A percentile compares a stretch with the other conserved stretches of the same genome.
Conservation (phyloP, 2,888 invertebrate genomes). For the Hartigia nigra region DNA sequence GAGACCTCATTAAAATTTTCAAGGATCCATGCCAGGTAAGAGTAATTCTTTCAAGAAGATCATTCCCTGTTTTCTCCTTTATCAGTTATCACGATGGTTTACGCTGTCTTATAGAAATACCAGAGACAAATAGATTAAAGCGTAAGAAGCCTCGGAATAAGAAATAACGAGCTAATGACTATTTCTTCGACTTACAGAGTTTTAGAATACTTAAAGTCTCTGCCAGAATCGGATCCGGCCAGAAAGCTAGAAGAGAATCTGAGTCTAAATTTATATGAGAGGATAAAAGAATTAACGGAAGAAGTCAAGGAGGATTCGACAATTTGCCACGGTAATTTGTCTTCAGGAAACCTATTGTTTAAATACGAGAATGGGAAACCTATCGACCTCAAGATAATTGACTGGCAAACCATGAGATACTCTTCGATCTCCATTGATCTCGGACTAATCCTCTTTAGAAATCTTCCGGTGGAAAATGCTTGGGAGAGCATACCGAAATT, state of each 20-base stretch:
- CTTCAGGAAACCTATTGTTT: conserved; percentile 46
- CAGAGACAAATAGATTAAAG: not conserved
- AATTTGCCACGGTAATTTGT: conserved; percentile 52
- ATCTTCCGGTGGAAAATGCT: conserved; percentile 1
- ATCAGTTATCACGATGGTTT: too few relatives aligned
- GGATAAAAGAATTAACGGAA: conserved; percentile 6
- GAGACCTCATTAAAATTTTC: not conserved
- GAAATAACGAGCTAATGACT: not conserved
- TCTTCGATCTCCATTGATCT: conserved; percentile 51
- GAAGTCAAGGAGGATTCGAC: conserved; percentile 37
- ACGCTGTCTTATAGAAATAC: not conserved
- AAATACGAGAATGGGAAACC: conserved; percentile 40
- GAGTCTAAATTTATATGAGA: conserved; percentile 20
- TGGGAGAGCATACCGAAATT: conserved; percentile 4
- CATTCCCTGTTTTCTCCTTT: not conserved
- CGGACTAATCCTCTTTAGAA: conserved; percentile 13
- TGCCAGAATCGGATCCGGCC: conserved; percentile 15
- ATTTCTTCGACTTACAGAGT: not conserved
- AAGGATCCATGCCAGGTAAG: not conserved
- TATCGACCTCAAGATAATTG: conserved; percentile 47
- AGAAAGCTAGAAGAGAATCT: conserved; percentile 24
- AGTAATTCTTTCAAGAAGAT: not conserved
- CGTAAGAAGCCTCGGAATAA: not conserved
- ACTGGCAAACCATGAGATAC: conserved; percentile 54
- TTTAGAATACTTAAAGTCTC: not conserved